A percentile compares a stretch with the other conserved stretches of the same genome.
Conservation (phyloP, 1,140 invertebrate species). For the Tetragonula clypearis region DNA sequence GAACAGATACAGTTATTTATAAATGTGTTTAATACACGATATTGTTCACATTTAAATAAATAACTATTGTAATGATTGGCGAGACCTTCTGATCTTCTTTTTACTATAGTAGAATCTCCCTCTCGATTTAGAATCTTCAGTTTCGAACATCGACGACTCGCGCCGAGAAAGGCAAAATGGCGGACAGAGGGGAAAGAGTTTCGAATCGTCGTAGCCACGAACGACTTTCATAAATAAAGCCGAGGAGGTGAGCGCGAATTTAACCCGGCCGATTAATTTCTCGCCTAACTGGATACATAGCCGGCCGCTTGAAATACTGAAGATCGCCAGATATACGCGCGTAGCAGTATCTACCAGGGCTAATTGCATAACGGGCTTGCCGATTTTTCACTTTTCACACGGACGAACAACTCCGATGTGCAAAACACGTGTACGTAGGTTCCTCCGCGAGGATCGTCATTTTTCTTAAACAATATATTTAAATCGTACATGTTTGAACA, state of each 20-base stretch:
- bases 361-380: conserved; percentile 38
- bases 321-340: conserved; percentile 1
- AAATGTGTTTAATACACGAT: no score
- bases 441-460: not conserved
- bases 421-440: not conserved
- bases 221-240: conserved; percentile 25
- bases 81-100: no score
- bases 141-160: no score
- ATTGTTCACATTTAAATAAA: no score
- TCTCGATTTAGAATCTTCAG: no score
- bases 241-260: conserved; percentile 16
- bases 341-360: not conserved
- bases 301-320: not conserved
- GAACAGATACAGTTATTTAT: no score
- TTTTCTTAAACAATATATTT: no score
- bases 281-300: conserved; percentile 33
- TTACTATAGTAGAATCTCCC: no score
- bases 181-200: not conserved
- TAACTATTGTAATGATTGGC: no score
- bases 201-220: conserved; percentile 13
- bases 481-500: no score
- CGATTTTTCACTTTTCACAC: not conserved
- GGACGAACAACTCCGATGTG: not conserved
- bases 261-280: conserved; percentile 46
- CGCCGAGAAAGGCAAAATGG: not conserved